These are phyloP conservation scores for Gastrophysa polygoni DNA, from an alignment of 2,888 invertebrate genomes.

Conservation along the genomic window DNA sequence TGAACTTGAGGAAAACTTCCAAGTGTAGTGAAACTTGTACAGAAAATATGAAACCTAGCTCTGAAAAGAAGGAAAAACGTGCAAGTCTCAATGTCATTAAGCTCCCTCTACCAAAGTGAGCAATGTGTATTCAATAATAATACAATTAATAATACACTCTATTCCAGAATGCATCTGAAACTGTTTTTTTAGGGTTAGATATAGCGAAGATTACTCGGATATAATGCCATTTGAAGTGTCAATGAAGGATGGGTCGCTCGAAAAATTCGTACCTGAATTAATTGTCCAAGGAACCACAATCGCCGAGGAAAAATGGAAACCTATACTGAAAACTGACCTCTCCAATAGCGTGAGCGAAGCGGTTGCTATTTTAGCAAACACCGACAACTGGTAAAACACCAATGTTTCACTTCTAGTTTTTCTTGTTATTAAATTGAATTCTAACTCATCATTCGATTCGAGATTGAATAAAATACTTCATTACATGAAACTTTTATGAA, in stretches of 20 bases:
- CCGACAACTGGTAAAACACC: conserved; percentile 81
- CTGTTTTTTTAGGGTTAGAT: conserved; percentile 28
- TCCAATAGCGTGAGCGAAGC: conserved; percentile 71
- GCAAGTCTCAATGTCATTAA: conserved; percentile 20
- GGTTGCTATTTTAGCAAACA: conserved; percentile 81
- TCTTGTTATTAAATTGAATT: too few relatives aligned
- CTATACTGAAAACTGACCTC: conserved; percentile 61
- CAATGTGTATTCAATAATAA: too few relatives aligned
- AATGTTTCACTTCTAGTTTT: too few relatives aligned
- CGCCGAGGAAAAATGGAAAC: conserved; percentile 66
- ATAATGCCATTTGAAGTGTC: conserved; percentile 31
- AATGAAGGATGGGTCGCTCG: conserved; percentile 65
- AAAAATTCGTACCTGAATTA: conserved; percentile 76
- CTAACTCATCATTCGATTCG: too few relatives aligned
- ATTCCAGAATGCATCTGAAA: neutral
- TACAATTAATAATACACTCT: too few relatives aligned
- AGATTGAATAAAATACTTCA: too few relatives aligned
- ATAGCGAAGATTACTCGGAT: conserved; percentile 20
- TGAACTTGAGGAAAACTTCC: conserved; percentile 63
- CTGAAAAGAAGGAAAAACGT: conserved; percentile 1
- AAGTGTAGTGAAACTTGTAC: too few relatives aligned
- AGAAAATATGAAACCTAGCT: neutral
- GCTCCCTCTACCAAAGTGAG: conserved; percentile 32
- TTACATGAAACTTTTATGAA: too few relatives aligned
- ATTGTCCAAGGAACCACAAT: conserved; percentile 73